Conservation (phyloP, 2,888 invertebrate genomes). For the Pinctada fucata region DNA sequence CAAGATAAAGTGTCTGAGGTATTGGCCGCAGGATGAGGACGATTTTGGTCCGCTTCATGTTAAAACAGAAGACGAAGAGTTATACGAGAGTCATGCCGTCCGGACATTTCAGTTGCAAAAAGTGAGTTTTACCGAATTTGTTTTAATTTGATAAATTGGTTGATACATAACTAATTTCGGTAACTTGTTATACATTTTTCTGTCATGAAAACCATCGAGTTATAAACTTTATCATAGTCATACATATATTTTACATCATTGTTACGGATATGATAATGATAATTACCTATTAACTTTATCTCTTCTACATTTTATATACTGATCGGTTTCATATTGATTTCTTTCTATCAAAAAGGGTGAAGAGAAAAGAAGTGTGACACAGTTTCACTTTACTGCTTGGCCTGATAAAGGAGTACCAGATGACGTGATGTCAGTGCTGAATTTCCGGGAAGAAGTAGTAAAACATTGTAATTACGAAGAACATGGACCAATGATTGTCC, state of each 20-base stretch:
- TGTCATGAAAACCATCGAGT: too few species aligned
- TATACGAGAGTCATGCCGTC: background rate
- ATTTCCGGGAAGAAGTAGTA: background rate
- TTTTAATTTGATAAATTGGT: too few species aligned
- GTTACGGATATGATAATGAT: too few species aligned
- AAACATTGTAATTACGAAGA: background rate
- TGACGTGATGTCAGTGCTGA: background rate
- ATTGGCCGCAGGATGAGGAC: conserved; percentile 7
- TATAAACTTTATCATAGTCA: too few species aligned
- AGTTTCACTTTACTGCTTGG: conserved; percentile 22
- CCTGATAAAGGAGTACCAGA: conserved; percentile 11
- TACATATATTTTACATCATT: too few species aligned
- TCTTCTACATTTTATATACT: too few species aligned
- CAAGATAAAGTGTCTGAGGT: conserved; percentile 17
- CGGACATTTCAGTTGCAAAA: background rate
- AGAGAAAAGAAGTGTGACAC: conserved; percentile 12
- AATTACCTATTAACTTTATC: too few species aligned
- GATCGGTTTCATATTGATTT: too few species aligned
- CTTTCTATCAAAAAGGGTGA: background rate
- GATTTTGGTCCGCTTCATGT: conserved; percentile 4
- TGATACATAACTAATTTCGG: too few species aligned
- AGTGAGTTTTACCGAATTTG: background rate
- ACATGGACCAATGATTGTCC: conserved; percentile 10
- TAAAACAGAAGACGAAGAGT: background rate
- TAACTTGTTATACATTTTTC: too few species aligned